These are phyloP conservation scores for Atherinosoma microstoma DNA, from an alignment of 2,797 vertebrate species.

Conservation along the genomic window DNA sequence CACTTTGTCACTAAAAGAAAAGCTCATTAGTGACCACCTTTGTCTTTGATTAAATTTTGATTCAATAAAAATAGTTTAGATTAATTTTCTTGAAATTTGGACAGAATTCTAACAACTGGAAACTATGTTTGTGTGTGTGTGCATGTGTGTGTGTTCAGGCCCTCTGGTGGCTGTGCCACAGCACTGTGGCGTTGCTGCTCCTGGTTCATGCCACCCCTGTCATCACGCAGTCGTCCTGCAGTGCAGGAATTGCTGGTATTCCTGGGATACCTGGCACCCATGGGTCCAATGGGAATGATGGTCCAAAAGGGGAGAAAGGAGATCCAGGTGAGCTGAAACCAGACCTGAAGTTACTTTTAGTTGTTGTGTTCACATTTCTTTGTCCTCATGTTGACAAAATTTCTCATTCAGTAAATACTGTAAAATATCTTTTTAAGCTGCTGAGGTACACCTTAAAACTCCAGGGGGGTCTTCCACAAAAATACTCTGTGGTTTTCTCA, in stretches of 20 bases:
- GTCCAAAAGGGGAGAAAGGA: constrained; percentile 61
- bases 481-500: background rate
- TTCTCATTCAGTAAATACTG: background rate
- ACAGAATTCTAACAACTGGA: too few species aligned
- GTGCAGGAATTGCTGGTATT: constrained; percentile 26
- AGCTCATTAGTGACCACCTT: background rate
- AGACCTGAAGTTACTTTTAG: background rate
- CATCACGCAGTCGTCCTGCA: constrained; percentile 39
- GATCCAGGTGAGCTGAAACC: constrained; percentile 61
- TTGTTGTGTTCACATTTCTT: background rate
- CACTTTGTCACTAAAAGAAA: background rate
- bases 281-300: constrained; percentile 56
- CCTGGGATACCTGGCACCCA: constrained; percentile 69
- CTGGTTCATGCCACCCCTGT: background rate
- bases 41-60: background rate
- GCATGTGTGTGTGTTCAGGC: constrained; percentile 43
- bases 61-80: background rate
- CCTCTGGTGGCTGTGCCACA: constrained; percentile 53
- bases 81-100: background rate
- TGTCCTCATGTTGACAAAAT: background rate
- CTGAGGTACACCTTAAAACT: background rate
- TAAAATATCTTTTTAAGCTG: background rate
- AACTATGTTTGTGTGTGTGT: too few species aligned
- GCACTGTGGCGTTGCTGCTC: constrained; percentile 56
- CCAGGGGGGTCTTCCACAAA: too few species aligned